Percentiles rank a stretch among this genome's conserved stretches.
Evolutionary conservation across 2,888 invertebrate species (phyloP).

Genomic region (Hirtodrosophila trivittata): DNA sequence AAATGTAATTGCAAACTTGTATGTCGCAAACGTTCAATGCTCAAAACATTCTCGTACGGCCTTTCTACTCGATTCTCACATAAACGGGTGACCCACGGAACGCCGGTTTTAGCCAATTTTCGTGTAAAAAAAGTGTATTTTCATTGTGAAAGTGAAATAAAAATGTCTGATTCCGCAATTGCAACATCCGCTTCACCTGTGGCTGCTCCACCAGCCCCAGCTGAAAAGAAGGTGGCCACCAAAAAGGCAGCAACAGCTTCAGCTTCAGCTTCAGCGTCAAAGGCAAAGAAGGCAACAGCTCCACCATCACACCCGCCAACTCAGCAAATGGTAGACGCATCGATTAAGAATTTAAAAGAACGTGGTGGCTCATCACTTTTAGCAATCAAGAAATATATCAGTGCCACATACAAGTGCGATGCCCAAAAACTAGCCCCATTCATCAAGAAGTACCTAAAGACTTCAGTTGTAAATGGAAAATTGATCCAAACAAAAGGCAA

Average conservation of each 20-base stretch:
- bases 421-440: constrained; percentile 82
- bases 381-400: constrained; percentile 57
- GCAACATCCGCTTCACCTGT: constrained; percentile 28
- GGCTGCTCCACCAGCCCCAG: constrained; percentile 19
- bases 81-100: background rate
- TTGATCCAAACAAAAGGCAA: constrained; percentile 77
- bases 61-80: constrained; percentile 1
- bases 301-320: constrained; percentile 34
- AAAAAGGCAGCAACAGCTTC: constrained; percentile 16
- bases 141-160: constrained; percentile 7
- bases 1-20: no score
- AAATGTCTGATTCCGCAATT: constrained; percentile 26
- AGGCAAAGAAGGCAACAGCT: constrained; percentile 8
- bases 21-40: background rate
- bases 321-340: constrained; percentile 54
- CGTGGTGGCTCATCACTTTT: constrained; percentile 55
- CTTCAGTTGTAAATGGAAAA: constrained; percentile 85
- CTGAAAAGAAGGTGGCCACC: constrained; percentile 14
- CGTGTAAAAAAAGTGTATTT: constrained; percentile 1
- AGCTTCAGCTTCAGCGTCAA: no score
- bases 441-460: constrained; percentile 86
- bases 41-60: background rate
- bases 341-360: constrained; percentile 50
- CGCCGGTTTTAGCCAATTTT: background rate
- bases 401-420: constrained; percentile 55